These are phyloP conservation scores for Ellobium chinense DNA, from an alignment of 2,888 invertebrate genomes.

Conservation along the genomic window DNA sequence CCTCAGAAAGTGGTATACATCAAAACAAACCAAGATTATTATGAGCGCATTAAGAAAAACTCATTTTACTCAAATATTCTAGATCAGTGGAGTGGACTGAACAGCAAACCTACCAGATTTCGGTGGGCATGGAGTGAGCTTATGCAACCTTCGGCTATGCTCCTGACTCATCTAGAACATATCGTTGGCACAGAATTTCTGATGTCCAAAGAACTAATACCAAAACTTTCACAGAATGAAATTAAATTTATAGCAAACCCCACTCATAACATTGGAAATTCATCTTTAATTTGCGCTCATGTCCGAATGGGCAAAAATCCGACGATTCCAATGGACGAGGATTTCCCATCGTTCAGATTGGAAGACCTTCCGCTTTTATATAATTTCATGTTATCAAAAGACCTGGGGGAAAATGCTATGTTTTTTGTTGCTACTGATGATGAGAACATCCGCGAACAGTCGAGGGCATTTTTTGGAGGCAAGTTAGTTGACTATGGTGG, in stretches of 20 bases:
- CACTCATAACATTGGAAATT: neutral
- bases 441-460: slow-evolving; percentile 11
- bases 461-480: slow-evolving; percentile 31
- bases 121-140: slow-evolving; percentile 42
- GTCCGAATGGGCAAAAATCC: slow-evolving; percentile 52
- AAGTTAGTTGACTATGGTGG: slow-evolving; percentile 32
- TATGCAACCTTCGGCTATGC: slow-evolving; percentile 34
- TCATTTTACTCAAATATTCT: slow-evolving; percentile 25
- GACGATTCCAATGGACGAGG: slow-evolving; percentile 45
- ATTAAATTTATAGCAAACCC: neutral
- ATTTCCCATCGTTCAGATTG: neutral
- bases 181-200: slow-evolving; percentile 28
- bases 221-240: neutral
- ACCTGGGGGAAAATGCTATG: neutral
- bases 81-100: slow-evolving; percentile 22
- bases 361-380: slow-evolving; percentile 11
- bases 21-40: slow-evolving; percentile 50
- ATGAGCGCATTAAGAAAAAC: slow-evolving; percentile 21
- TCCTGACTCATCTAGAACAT: slow-evolving; percentile 14
- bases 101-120: slow-evolving; percentile 27
- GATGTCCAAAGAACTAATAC: neutral
- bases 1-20: slow-evolving; percentile 49
- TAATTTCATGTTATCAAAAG: slow-evolving; percentile 26
- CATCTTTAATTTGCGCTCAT: slow-evolving; percentile 51
- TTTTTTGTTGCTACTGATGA: slow-evolving; percentile 44